Conservation (phyloP, 2,888 invertebrate species). For the Diarsia rubi region DNA sequence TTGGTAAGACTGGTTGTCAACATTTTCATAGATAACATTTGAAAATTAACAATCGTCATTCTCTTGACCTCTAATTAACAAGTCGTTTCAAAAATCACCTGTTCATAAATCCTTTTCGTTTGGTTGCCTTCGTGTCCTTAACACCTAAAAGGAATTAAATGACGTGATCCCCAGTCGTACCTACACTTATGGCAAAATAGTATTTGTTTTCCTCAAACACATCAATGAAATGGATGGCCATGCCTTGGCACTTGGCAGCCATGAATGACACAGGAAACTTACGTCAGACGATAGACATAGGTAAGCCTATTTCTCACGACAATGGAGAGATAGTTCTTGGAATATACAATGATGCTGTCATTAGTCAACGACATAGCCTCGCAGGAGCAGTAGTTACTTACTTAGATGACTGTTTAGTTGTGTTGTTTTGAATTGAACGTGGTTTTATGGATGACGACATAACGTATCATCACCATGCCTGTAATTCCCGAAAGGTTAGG, state of each 20-base stretch:
- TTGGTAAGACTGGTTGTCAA: too few species aligned
- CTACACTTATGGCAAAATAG: neutral
- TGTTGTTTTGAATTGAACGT: slow-evolving; percentile 6
- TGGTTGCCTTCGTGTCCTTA: neutral
- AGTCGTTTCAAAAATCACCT: neutral
- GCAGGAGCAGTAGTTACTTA: neutral
- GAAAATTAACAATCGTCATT: neutral
- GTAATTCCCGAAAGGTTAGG: neutral
- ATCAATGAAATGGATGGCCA: slow-evolving; percentile 43
- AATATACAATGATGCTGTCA: slow-evolving; percentile 50
- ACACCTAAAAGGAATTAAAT: neutral
- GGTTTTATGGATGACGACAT: slow-evolving; percentile 1
- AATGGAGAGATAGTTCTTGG: slow-evolving; percentile 43
- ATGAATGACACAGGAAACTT: slow-evolving; percentile 28
- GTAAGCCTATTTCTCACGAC: slow-evolving; percentile 33
- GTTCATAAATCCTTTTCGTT: neutral
- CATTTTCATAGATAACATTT: neutral
- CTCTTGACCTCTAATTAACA: too few species aligned
- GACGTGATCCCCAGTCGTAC: neutral
- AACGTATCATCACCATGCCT: neutral
- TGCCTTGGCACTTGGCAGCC: slow-evolving; percentile 1
- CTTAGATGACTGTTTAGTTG: slow-evolving; percentile 22
- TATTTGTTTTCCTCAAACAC: slow-evolving; percentile 46
- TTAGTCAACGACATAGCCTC: slow-evolving; percentile 38
- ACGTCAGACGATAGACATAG: slow-evolving; percentile 29